phyloP scores from a whole-genome alignment of 2,113 vertebrate species.

The Phaetusa simplex region DNA sequence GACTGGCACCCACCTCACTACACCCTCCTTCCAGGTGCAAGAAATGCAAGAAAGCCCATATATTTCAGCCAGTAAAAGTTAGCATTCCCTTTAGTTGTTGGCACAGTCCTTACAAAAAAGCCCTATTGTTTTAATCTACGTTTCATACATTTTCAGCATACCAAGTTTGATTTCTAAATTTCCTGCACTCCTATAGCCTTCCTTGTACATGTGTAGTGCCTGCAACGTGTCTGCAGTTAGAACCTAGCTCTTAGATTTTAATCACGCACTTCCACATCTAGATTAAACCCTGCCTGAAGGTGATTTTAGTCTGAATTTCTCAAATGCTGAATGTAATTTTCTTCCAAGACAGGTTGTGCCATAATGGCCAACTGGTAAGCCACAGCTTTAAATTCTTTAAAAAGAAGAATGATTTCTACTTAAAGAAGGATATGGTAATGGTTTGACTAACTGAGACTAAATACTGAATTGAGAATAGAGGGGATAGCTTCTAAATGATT shows the following conservation, averaged over 20 bases:
- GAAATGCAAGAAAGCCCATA: neutral
- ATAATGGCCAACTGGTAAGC: neutral
- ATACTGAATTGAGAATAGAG: neutral
- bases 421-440: neutral
- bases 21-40: neutral
- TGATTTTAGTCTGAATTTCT: neutral
- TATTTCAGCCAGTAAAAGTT: neutral
- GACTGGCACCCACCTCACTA: fast-evolving
- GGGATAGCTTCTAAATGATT: neutral
- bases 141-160: neutral
- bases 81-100: neutral
- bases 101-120: neutral
- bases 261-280: neutral
- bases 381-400: neutral
- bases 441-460: neutral
- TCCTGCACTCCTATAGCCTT: neutral
- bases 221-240: neutral
- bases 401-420: neutral
- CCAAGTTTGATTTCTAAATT: neutral
- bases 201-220: neutral
- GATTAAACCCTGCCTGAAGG: neutral
- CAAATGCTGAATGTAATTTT: neutral
- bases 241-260: neutral
- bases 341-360: neutral
- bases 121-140: neutral